Percentiles rank a stretch among this genome's conserved stretches.
phyloP scores from a whole-genome alignment of 2,888 invertebrate species.

The Microplitis deprimator region DNA sequence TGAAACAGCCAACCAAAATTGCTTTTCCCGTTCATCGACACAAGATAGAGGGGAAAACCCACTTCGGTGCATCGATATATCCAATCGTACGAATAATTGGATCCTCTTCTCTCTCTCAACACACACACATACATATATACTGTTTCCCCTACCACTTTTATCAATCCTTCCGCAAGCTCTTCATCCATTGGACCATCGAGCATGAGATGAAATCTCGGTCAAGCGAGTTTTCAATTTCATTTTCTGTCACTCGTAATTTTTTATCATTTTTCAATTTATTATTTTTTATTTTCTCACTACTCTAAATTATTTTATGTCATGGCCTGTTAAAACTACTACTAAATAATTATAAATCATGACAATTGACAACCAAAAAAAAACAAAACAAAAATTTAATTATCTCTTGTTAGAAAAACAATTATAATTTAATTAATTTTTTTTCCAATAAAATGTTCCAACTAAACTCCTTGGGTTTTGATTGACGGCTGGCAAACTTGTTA shows the following conservation, averaged over 20 bases:
- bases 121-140: background rate
- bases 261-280: constrained; percentile 4
- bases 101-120: constrained; percentile 24
- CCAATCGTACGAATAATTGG: constrained; percentile 33
- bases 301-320: background rate
- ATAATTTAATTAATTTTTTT: background rate
- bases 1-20: constrained; percentile 17
- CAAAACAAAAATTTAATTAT: no score
- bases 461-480: background rate
- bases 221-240: constrained; percentile 31
- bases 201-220: constrained; percentile 28
- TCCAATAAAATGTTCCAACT: background rate
- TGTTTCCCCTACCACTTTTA: background rate
- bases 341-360: no score
- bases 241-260: constrained; percentile 7
- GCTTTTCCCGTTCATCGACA: constrained; percentile 26
- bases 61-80: constrained; percentile 27
- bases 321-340: background rate
- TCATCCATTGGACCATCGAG: constrained; percentile 28
- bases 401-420: background rate
- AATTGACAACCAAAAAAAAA: no score
- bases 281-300: background rate
- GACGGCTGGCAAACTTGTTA: background rate
- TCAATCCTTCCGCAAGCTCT: constrained; percentile 12
- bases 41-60: constrained; percentile 15